These are phyloP conservation scores for Amphiprion percula DNA, from an alignment of 2,113 vertebrate genomes.

Conservation along the genomic window DNA sequence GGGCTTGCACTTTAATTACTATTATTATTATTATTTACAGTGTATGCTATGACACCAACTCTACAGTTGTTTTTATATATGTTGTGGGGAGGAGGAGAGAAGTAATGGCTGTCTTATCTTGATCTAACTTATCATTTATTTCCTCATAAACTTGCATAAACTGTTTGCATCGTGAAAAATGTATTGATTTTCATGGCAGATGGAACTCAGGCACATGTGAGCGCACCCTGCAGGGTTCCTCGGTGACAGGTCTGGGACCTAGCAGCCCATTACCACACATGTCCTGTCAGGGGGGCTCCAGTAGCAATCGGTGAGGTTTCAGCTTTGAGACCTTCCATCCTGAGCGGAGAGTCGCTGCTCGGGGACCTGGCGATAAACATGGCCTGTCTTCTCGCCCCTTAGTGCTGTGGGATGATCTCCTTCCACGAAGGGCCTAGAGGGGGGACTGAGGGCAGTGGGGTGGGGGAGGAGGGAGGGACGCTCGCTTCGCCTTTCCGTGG, in stretches of 20 bases:
- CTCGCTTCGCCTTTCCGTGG: constrained; percentile 22
- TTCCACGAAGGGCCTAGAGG: constrained; percentile 31
- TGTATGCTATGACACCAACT: too few species aligned
- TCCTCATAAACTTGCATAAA: background rate
- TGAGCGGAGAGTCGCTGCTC: constrained; percentile 24
- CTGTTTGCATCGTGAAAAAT: constrained; percentile 17
- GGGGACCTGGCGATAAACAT: constrained; percentile 30
- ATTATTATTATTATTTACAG: too few species aligned
- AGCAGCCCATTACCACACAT: constrained; percentile 66
- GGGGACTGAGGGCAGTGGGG: constrained; percentile 10
- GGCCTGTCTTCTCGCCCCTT: constrained; percentile 23
- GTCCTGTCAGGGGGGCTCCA: constrained; percentile 44
- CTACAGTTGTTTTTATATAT: too few species aligned
- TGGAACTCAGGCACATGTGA: constrained; percentile 40
- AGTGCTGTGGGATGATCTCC: constrained; percentile 39
- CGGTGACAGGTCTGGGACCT: constrained; percentile 59
- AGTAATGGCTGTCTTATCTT: background rate
- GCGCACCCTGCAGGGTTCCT: constrained; percentile 43
- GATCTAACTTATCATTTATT: background rate
- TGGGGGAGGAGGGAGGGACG: background rate
- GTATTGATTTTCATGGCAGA: constrained; percentile 31
- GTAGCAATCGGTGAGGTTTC: constrained; percentile 14
- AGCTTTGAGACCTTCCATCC: constrained; percentile 6
- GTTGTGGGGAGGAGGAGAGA: background rate
- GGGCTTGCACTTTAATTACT: too few species aligned